phyloP scores from a whole-genome alignment of 1,140 invertebrate species.

The Mamestra configurata region DNA sequence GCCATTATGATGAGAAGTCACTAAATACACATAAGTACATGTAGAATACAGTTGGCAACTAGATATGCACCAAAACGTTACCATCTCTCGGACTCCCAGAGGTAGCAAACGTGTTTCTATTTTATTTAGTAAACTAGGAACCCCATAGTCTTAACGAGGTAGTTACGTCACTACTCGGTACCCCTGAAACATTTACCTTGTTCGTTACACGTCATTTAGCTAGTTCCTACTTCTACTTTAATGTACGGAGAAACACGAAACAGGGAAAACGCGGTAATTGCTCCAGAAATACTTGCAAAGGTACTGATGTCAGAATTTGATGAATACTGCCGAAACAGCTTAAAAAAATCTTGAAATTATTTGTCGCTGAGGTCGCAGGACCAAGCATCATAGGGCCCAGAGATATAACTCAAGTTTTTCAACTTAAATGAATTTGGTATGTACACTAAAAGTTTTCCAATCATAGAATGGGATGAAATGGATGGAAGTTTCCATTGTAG shows the following conservation, averaged over 20 bases:
- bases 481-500: background rate
- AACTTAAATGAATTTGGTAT: background rate
- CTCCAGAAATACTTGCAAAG: background rate
- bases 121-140: slow-evolving; percentile 2
- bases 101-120: background rate
- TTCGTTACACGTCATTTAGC: slow-evolving; percentile 14
- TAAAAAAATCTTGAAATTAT: too few relatives aligned
- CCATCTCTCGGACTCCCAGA: background rate
- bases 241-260: slow-evolving; percentile 7
- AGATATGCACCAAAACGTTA: background rate
- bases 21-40: too few relatives aligned
- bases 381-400: too few relatives aligned
- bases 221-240: background rate
- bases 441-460: slow-evolving; percentile 9
- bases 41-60: background rate
- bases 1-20: too few relatives aligned
- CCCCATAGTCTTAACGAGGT: slow-evolving; percentile 4
- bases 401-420: too few relatives aligned
- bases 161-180: slow-evolving; percentile 26
- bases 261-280: slow-evolving; percentile 13
- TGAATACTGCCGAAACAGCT: background rate
- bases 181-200: background rate
- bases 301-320: background rate
- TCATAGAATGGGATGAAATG: background rate
- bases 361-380: too few relatives aligned